Evolutionary conservation across 2,797 vertebrate species (phyloP).

Genomic region (Eleutherodactylus coqui): DNA sequence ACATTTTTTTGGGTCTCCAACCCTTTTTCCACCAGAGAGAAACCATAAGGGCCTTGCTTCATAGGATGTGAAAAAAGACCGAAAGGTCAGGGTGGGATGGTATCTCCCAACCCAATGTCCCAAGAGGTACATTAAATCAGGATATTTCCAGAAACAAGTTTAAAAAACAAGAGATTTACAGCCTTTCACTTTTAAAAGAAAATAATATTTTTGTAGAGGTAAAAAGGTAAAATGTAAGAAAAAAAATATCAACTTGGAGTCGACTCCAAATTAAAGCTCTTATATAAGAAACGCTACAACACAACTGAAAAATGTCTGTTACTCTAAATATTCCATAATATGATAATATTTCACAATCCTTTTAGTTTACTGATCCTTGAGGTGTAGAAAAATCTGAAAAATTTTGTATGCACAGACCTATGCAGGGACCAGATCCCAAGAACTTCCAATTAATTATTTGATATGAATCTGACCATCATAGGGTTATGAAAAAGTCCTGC

Average conservation of each 20-base stretch:
- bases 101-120: conserved; percentile 62
- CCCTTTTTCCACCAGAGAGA: conserved; percentile 74
- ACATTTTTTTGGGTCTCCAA: conserved; percentile 71
- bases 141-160: conserved; percentile 60
- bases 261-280: neutral
- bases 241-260: neutral
- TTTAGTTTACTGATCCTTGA: neutral
- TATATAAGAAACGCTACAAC: neutral
- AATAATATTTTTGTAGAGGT: conserved; percentile 33
- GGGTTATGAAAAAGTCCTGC: neutral
- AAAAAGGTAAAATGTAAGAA: conserved; percentile 60
- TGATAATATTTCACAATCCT: neutral
- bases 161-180: conserved; percentile 48
- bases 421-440: neutral
- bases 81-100: conserved; percentile 66
- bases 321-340: neutral
- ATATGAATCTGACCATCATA: neutral
- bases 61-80: conserved; percentile 66
- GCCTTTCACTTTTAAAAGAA: conserved; percentile 62
- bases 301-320: neutral
- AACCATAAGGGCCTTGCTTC: conserved; percentile 60
- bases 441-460: neutral
- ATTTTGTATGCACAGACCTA: neutral
- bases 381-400: neutral
- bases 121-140: conserved; percentile 51